Evolutionary conservation across 2,113 vertebrate genomes (phyloP), one percentile per base, ranked within the genome.

Genomic region (Acanthochromis polyacanthus): DNA sequence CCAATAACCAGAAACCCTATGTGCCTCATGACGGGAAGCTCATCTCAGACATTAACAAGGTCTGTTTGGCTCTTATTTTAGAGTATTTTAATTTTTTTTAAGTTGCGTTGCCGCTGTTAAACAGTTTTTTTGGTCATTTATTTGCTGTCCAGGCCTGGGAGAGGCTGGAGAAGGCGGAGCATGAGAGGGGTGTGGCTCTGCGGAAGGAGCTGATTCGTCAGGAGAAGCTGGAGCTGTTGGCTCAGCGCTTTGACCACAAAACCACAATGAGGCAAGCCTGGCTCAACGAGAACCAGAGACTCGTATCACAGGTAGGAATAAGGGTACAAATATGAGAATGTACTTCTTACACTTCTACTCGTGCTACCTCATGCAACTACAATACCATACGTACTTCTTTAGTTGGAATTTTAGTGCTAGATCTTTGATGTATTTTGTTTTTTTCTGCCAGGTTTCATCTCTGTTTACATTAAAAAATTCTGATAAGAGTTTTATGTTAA

Each of bases 241-340:
- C 97, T n/a, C 98, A 98, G 80, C 95, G 97, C 19, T 99, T 99
- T 3, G 97, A 99, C 91, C 98, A 98, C 89, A 99, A 99, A 83
- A 98, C 95, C 15, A 89, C 92, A 65, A 98, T 99, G 97, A 95
- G 98, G 77, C 97, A 99, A 89, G 96, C 96, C 0, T 99, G 98
- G 98, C 93, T 99, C 28, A 97, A 96, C 0, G 98, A 99, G 93
- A 99, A 99, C 93, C 98, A 99, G 83, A 95, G 97, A 0, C 94
- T 99, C 2, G 97, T 99, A 10, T 97, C 97, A 0, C 98, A 98
- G 97, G 98, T 98, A 87, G 4, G 38, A 9, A 23, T 4, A 11
- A 1, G n/a, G n/a, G 9, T 1, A 25, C 51, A 56, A 55, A 25
- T 45, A 3, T 52, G n/a, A 8, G 20, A 0, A 19, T 40, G 48